Conservation (phyloP, 2,113 vertebrate genomes). For the Bettongia penicillata region DNA sequence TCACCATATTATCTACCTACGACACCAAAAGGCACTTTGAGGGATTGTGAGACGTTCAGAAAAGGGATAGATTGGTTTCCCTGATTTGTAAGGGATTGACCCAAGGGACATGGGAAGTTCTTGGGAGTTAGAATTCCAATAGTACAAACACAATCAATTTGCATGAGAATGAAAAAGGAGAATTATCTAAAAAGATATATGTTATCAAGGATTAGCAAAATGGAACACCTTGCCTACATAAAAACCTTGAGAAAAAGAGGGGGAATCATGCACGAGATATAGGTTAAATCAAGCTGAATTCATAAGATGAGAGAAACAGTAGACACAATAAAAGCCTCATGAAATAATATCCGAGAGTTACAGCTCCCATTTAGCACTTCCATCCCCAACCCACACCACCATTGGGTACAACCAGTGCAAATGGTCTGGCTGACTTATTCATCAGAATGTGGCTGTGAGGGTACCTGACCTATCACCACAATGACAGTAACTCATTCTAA, state of each 20-base stretch:
- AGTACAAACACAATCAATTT: neutral
- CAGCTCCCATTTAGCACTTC: too few species aligned
- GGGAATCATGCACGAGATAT: too few species aligned
- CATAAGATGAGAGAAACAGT: too few species aligned
- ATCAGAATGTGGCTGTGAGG: too few species aligned
- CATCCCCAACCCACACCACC: too few species aligned
- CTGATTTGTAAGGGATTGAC: neutral
- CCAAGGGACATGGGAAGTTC: neutral
- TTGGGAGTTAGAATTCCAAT: neutral
- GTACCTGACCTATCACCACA: too few species aligned
- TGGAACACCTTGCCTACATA: neutral
- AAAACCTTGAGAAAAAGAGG: neutral
- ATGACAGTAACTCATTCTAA: too few species aligned
- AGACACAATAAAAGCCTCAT: too few species aligned
- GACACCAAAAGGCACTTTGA: neutral
- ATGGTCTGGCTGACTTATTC: too few species aligned
- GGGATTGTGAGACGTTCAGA: neutral
- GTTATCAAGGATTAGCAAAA: neutral
- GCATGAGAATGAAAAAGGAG: neutral
- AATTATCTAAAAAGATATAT: neutral
- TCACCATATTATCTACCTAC: neutral
- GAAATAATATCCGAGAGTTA: too few species aligned
- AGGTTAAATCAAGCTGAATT: too few species aligned
- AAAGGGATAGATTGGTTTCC: neutral
- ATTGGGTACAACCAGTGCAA: too few species aligned